Base-by-base conservation (phyloP, 2,797 vertebrate genomes). In the Hydrolagus colliei region DNA sequence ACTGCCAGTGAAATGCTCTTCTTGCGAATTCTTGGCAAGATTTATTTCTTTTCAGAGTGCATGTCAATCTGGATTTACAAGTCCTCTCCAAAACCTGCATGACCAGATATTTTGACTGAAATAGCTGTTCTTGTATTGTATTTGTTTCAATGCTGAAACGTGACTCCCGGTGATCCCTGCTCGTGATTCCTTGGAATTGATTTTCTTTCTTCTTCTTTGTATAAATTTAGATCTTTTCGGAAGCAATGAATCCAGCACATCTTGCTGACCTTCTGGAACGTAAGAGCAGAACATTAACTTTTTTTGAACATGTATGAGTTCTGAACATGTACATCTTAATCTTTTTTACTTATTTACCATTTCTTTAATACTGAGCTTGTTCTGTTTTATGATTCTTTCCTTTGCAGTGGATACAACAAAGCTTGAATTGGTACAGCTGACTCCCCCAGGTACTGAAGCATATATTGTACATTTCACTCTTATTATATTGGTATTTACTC, bases 381-480 rank as follows among this genome's bases (percentile, higher is more conserved):
- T 14, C 41, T 68, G 11, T 68, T 32, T 41, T 84, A 68, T 22
- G 9, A 20, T 90, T 87, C 89, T 87, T 90, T 87, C 93, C 90
- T 86, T 89, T 87, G 88, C 90, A 98, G 97, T 94, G 96, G 97
- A 98, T 93, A 95, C 95, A 87, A 93, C 96, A 88, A 91, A 93
- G 90, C 95, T 99, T 92, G 95, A 98, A 93, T 94, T 99, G 93
- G 96, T 98, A 95, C 97, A 98, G 88, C 94, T 95, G 71, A 85
- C 95, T 93, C 95, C 96, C 92, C 96, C 96, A 97, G 97, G 97
- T 99, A 95, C 87, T 89, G 89, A 68, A 68, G 67, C 41, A 84
- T 84, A 71, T 84, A 27, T 27, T 27, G 27, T 68, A 71, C 20
- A 11, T 52, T 63, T 84, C 41, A 35, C 12, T 35, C 14, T 32